Evolutionary conservation across 2,797 vertebrate species (phyloP), one percentile per base, ranked within the genome.

Genomic region (Tangara arthus): DNA sequence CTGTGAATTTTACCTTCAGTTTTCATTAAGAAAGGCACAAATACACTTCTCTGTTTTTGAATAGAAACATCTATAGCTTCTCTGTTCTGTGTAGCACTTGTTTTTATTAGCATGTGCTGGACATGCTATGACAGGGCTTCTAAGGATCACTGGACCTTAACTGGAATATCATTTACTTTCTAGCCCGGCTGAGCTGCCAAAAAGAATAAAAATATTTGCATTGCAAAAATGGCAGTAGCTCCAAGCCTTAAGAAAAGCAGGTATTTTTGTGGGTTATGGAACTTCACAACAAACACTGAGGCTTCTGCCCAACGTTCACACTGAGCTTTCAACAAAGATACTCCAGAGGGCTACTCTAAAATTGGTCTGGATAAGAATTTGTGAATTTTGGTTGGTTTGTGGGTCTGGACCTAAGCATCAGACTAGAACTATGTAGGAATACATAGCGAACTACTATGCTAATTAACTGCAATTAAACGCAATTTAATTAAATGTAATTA

Each of bases 401-500:
- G 86, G 28, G 79, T 94, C 85, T 95, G 57, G 76, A 52, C 26
- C 23, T 68, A 35, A 95, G 24, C n/a, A 82, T 81, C 53, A 89
- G 63, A 65, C 72, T 44, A 84, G 24, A 94, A 30, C 66, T 82
- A 19, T 44, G 14, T 47, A 90, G 81, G 24, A 94, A 55, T 63
- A 89, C 65, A 41, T 41, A 94, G 22, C 53, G 89, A 97, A 91
- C 34, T 78, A 87, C 37, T 94, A 76, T 94, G 92, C 26, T 95
- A 96, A 97, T 95, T 97, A 95, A 76, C 23, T 92, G 17, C 53
- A 95, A 95, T 97, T 92, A 94, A 86, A 96, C 96, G 42, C 15
- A 93, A 94, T 95, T 97, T 59, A 96, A 96, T 97, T 92, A 95
- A 95, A 95, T 83, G 89, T 35, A 95, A 95, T 97, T 90, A 93